phyloP scores from a whole-genome alignment of 2,888 invertebrate genomes.

The Leuctra nigra region DNA sequence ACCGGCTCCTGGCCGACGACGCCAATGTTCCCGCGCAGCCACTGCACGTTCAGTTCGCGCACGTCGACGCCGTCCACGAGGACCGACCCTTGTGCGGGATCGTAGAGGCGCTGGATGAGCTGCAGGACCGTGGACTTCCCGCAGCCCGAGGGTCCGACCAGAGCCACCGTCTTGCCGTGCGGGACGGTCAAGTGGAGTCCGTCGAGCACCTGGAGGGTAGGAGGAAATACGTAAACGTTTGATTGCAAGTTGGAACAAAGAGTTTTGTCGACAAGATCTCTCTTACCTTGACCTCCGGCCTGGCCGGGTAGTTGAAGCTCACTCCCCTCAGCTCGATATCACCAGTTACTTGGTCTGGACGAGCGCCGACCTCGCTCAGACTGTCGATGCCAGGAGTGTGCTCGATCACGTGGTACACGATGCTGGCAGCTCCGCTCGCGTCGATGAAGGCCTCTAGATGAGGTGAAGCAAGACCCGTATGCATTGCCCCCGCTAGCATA shows the following conservation, averaged over 20 bases:
- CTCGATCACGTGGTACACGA: constrained; percentile 67
- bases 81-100: constrained; percentile 47
- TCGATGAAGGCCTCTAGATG: constrained; percentile 66
- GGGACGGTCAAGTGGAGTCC: constrained; percentile 34
- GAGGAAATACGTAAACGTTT: no score
- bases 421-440: constrained; percentile 66
- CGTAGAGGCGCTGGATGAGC: constrained; percentile 46
- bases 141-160: constrained; percentile 39
- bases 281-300: constrained; percentile 60
- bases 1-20: constrained; percentile 86
- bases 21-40: constrained; percentile 70
- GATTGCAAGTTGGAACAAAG: no score
- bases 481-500: constrained; percentile 69
- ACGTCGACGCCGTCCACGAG: constrained; percentile 55
- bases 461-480: constrained; percentile 66
- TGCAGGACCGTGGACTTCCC: constrained; percentile 45
- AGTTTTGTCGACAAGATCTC: no score
- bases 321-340: constrained; percentile 61
- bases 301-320: constrained; percentile 68
- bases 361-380: constrained; percentile 52
- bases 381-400: constrained; percentile 65
- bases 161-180: constrained; percentile 34
- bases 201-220: no score
- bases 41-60: constrained; percentile 60
- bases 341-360: constrained; percentile 50